A percentile compares a stretch with the other conserved stretches of the same genome.
Conservation (phyloP, 2,888 invertebrate species). For the Xylophagus ater region DNA sequence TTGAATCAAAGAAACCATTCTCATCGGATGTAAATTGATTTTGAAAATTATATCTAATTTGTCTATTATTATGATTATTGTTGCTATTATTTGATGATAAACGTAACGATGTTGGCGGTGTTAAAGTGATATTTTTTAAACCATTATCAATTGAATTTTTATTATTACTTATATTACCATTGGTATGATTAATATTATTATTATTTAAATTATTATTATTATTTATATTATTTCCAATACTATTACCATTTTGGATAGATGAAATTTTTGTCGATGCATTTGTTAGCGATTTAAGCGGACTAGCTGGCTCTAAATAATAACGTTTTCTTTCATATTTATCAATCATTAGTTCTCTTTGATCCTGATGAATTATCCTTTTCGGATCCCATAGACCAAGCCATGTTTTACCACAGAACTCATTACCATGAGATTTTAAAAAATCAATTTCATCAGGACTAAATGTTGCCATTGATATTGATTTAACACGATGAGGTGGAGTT, state of each 20-base stretch:
- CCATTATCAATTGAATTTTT: constrained; percentile 20
- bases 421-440: constrained; percentile 77
- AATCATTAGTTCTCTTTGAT: constrained; percentile 84
- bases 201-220: constrained; percentile 10
- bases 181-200: constrained; percentile 1
- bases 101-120: constrained; percentile 35
- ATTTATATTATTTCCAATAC: constrained; percentile 8
- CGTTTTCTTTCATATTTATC: constrained; percentile 92
- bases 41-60: constrained; percentile 9
- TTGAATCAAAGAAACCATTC: constrained; percentile 13
- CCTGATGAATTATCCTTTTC: constrained; percentile 76
- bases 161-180: neutral
- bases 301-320: constrained; percentile 39
- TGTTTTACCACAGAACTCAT: constrained; percentile 83
- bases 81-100: constrained; percentile 16
- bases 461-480: constrained; percentile 97
- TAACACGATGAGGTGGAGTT: constrained; percentile 95
- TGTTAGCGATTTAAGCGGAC: constrained; percentile 38
- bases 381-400: constrained; percentile 87
- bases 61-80: constrained; percentile 11
- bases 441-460: constrained; percentile 94
- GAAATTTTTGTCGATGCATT: constrained; percentile 29
- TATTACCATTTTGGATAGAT: constrained; percentile 15
- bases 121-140: constrained; percentile 33
- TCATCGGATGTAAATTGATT: constrained; percentile 14